Evolutionary conservation across 2,797 vertebrate species (phyloP), one percentile per base, ranked within the genome.

Genomic region (Pitangus sulphuratus): DNA sequence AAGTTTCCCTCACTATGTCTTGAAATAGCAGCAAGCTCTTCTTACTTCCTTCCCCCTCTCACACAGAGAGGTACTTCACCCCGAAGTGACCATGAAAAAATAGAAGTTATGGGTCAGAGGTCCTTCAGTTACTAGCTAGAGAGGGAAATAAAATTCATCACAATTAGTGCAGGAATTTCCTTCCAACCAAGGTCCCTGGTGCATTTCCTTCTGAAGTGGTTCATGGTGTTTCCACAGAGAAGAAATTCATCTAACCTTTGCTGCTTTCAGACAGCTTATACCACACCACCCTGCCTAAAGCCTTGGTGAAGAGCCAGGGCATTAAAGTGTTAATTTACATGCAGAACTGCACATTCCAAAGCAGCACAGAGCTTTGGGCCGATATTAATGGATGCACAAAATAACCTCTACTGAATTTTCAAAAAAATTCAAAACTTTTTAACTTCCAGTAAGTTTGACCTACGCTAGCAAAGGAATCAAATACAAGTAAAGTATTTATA

Each of bases 21-120:
- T 69, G 50, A 94, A 96, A 94, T 88, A 92, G 65, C 69, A 91
- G 62, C 66, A 74, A 81, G 37, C 20, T 75, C 61, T 81, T 81
- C 51, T 65, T 80, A 20, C 44, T 86, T 94, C 81, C 90, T 90
- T 88, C 75, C 81, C 40, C 57, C 54, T 56, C 15, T 58, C 76
- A 75, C 40, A 75, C 15, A 57, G 37, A 69, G 56, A 87, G 37
- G 61, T 72, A 58, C 64, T 88, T 93, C 62, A 92, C 45, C 58
- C 33, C n/a, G 30, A 56, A 94, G 66, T n/a, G 31, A 78, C 61
- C 1, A 0, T 17, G 65, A 35, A 76, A 81, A 94, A 93, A 93
- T 15, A 78, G 31, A 31, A 90, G 26, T 47, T 69, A 8, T 37
- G 28, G 86, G 87, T 75, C 89, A 89, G 89, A 94, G 76, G 65